These are phyloP conservation scores for Apostichopus californicus DNA, from an alignment of 35 echinoderm and acorn worm genomes.

Conservation along the genomic window DNA sequence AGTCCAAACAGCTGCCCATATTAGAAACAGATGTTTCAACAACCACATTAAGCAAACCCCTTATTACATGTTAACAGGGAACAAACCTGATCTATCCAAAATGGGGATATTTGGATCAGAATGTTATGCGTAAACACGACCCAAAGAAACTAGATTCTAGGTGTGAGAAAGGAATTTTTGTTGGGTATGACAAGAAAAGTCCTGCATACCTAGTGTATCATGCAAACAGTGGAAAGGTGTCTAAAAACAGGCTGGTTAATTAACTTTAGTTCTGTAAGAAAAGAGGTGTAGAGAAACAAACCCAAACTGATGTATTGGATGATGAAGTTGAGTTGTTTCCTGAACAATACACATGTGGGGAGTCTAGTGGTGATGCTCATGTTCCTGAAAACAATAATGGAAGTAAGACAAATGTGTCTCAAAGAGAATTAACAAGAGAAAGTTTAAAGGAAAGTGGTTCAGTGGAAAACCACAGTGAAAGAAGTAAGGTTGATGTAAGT, in stretches of 20 bases:
- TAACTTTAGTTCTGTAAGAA: slow-evolving; percentile 25
- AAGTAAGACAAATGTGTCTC: too few relatives aligned
- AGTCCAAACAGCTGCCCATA: slow-evolving; percentile 18
- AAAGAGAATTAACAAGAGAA: too few relatives aligned
- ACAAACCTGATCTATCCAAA: slow-evolving; percentile 20
- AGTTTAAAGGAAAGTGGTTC: too few relatives aligned
- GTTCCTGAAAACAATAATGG: too few relatives aligned
- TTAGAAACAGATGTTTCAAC: slow-evolving; percentile 34
- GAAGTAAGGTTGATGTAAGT: not conserved
- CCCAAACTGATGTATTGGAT: not conserved
- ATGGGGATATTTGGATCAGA: not conserved
- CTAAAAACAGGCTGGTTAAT: not conserved
- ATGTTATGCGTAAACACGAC: not conserved
- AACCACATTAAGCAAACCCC: not conserved
- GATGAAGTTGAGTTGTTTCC: too few relatives aligned
- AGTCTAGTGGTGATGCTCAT: too few relatives aligned
- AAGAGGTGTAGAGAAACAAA: slow-evolving; percentile 4
- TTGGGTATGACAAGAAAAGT: slow-evolving; percentile 1
- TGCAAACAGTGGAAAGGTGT: not conserved
- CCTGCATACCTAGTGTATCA: slow-evolving; percentile 19
- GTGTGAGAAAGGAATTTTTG: slow-evolving; percentile 60
- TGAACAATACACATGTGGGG: too few relatives aligned
- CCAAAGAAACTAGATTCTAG: slow-evolving; percentile 1
- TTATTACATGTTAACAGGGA: slow-evolving; percentile 12
- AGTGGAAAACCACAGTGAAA: too few relatives aligned